Percentiles rank a stretch among this genome's conserved stretches.
Evolutionary conservation across 2,888 invertebrate genomes (phyloP).

Genomic region (Sceliomorpha sp.): DNA sequence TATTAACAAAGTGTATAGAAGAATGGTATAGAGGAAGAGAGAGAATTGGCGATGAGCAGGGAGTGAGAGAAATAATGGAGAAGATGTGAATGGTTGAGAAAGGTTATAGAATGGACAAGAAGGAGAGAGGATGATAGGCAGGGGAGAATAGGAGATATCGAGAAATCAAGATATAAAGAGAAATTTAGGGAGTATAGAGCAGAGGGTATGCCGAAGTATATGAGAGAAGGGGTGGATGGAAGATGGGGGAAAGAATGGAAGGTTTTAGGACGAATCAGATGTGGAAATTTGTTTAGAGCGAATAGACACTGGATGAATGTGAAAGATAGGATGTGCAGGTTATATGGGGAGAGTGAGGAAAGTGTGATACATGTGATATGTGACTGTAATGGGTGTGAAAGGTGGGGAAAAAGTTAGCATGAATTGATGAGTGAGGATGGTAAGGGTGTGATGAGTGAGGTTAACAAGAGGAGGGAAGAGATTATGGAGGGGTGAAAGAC

Average conservation of each 20-base stretch:
- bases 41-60: no score
- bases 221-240: no score
- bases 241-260: no score
- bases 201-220: not conserved
- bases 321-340: constrained; percentile 2
- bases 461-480: not conserved
- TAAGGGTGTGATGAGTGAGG: not conserved
- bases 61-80: not conserved
- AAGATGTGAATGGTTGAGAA: constrained; percentile 2
- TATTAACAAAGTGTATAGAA: no score
- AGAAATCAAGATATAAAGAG: constrained; percentile 2
- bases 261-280: not conserved
- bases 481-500: no score
- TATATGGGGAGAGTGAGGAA: constrained; percentile 2
- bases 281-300: not conserved
- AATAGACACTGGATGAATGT: not conserved
- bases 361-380: not conserved
- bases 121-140: not conserved
- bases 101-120: not conserved
- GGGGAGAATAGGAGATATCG: not conserved
- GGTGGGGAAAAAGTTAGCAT: not conserved
- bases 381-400: not conserved
- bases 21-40: no score
- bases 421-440: not conserved
- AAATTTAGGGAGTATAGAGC: not conserved